phyloP scores from a whole-genome alignment of 2,113 vertebrate species.

The Anthoscopus minutus region DNA sequence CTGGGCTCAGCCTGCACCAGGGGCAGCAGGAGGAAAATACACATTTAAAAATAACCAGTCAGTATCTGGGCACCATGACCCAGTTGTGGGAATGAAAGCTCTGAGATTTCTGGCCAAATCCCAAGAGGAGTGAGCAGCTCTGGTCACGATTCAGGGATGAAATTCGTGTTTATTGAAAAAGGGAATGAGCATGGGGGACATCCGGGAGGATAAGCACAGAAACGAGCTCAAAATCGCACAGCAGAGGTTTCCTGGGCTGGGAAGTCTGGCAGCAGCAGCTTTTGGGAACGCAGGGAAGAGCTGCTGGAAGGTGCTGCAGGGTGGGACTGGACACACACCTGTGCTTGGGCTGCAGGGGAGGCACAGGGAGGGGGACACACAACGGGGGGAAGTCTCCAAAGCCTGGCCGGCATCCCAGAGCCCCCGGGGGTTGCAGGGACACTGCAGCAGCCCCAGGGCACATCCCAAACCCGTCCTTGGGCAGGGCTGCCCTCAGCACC shows the following conservation, averaged over 20 bases:
- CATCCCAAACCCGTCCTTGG: fast-evolving
- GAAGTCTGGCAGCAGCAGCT: neutral
- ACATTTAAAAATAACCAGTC: neutral
- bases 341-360: neutral
- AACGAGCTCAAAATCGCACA: neutral
- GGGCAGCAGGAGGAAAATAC: neutral
- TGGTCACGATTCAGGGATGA: neutral
- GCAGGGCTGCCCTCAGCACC: neutral
- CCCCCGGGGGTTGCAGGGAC: fast-evolving
- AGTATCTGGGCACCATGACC: neutral
- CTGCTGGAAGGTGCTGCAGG: neutral
- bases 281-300: no score
- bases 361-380: neutral
- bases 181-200: neutral
- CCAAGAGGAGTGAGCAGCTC: neutral
- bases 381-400: no score
- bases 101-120: neutral
- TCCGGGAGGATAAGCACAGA: neutral
- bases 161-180: neutral
- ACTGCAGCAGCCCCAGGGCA: no score
- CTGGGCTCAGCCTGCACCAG: neutral
- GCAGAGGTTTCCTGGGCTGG: neutral
- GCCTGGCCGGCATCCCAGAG: fast-evolving
- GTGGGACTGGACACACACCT: neutral
- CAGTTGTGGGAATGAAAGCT: neutral